Conservation (phyloP, 2,113 vertebrate genomes). For the Pogona vitticeps region DNA sequence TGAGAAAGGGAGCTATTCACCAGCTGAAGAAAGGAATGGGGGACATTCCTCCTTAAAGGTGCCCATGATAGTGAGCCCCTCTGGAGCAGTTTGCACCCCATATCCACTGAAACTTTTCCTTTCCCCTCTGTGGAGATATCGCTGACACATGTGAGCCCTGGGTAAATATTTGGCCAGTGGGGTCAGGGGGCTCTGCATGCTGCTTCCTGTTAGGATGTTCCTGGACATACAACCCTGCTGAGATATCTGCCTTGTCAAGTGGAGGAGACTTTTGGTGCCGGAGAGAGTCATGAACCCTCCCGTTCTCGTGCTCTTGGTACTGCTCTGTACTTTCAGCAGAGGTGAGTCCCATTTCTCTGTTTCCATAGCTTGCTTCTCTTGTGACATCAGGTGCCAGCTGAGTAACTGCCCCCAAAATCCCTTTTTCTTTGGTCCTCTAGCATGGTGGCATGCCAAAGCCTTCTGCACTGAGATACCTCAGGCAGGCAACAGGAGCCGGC, state of each 20-base stretch:
- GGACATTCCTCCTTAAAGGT: background rate
- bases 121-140: background rate
- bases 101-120: background rate
- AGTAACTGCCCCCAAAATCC: background rate
- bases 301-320: background rate
- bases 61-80: no score
- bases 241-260: background rate
- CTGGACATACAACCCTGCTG: background rate
- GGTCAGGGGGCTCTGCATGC: background rate
- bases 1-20: background rate
- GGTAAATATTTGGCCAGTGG: constrained; percentile 30
- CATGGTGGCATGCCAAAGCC: background rate
- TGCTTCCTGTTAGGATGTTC: constrained; percentile 2
- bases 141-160: background rate
- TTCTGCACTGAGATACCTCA: background rate
- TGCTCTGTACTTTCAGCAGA: constrained; percentile 7
- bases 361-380: background rate
- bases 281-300: background rate
- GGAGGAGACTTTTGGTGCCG: background rate
- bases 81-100: background rate
- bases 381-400: background rate
- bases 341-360: background rate
- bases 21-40: background rate
- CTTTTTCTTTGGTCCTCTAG: background rate
- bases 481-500: background rate